Evolutionary conservation across 2,797 vertebrate genomes (phyloP), one percentile per base, ranked within the genome.

Genomic region (Anabas testudineus): DNA sequence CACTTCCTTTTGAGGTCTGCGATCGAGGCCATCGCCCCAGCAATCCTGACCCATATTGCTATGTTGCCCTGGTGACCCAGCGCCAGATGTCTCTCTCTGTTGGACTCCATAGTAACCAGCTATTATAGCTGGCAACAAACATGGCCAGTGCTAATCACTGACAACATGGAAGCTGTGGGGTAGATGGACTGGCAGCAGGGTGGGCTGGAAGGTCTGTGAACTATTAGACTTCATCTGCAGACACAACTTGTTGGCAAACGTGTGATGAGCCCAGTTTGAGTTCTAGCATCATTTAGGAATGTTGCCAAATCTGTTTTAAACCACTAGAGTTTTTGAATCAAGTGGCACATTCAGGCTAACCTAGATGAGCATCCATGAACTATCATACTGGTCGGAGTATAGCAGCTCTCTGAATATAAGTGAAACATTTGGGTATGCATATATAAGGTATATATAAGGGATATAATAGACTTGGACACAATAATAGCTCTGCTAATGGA

Each of bases 11-110:
- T 30, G 52, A 71, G 28, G 39, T 63, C 48, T 61, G 55, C n/a
- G 39, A 64, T 84, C 61, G 64, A 66, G 61, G 51, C 64, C 66
- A 54, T 62, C 30, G 66, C 66, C 64, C 63, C 45, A 16, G 54
- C 51, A 62, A 51, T 71, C 43, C 65, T 68, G 74, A 78, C 70
- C 72, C 64, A 18, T 30, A 48, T 39, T 78, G 46, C 67, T 66
- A 51, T 32, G 58, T 77, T 83, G 67, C 67, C 82, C 78, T 19
- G 46, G 51, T 1, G 71, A 85, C 84, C 78, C 58, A 46, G 68
- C 67, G 86, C 87, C 88, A 90, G 85, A 90, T 92, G 88, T 90
- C 78, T 74, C 59, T 74, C 84, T 84, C 86, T 78, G 84, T 54
- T 75, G 81, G 89, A 85, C 32, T 60, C 79, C 74, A 52, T 68